phyloP scores from a whole-genome alignment of 2,113 vertebrate species.

The Triplophysa rosa region DNA sequence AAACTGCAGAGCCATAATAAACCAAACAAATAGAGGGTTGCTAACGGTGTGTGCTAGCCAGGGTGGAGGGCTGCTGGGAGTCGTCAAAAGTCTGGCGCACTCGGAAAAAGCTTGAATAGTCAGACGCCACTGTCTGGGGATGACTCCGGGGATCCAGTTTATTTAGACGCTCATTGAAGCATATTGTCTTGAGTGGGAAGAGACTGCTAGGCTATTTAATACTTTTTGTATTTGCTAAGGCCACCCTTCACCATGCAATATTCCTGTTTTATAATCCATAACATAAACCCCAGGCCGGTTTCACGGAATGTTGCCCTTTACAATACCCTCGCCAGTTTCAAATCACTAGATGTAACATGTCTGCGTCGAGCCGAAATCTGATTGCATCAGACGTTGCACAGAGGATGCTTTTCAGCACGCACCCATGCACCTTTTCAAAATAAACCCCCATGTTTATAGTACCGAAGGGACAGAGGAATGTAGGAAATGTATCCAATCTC shows the following conservation, averaged over 20 bases:
- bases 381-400: background rate
- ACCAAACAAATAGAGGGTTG: constrained; percentile 54
- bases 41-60: constrained; percentile 48
- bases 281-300: background rate
- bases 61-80: constrained; percentile 25
- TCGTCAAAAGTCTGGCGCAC: constrained; percentile 25
- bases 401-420: constrained; percentile 49
- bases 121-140: constrained; percentile 27
- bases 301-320: constrained; percentile 21
- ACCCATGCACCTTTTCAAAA: constrained; percentile 46
- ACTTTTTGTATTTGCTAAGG: constrained; percentile 27
- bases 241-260: background rate
- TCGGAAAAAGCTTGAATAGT: constrained; percentile 3
- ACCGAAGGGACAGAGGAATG: constrained; percentile 55
- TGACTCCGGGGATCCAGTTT: constrained; percentile 4
- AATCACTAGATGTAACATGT: constrained; percentile 15
- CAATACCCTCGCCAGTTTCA: constrained; percentile 10
- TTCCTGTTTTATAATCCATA: constrained; percentile 22
- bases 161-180: constrained; percentile 30
- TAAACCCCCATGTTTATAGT: constrained; percentile 59
- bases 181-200: constrained; percentile 28
- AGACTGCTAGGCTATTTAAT: background rate
- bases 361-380: constrained; percentile 13
- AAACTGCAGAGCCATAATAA: constrained; percentile 46
- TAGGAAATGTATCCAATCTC: constrained; percentile 56